Conservation (phyloP, 2,113 vertebrate genomes). For the Neoarius graeffei region DNA sequence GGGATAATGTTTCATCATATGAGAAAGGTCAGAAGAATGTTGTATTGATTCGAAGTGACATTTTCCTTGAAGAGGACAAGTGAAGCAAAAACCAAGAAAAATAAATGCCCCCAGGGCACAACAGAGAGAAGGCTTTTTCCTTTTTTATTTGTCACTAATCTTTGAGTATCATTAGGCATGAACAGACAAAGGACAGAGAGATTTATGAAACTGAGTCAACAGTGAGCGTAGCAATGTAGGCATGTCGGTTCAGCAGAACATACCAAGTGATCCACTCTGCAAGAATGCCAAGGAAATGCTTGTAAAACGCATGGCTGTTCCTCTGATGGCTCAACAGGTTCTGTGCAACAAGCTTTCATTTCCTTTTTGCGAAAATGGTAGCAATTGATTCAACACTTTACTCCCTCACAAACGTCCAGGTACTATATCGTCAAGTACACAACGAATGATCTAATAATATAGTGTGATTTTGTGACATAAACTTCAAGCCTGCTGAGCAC, state of each 20-base stretch:
- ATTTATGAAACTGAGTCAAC: not conserved
- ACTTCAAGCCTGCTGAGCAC: not conserved
- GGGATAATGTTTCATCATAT: not conserved
- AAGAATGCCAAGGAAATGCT: not conserved
- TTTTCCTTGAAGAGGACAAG: not conserved
- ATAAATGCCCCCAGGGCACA: not conserved
- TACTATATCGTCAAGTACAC: not conserved
- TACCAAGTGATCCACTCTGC: not conserved
- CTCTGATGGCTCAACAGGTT: not conserved
- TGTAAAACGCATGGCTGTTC: not conserved
- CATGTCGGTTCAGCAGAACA: not conserved
- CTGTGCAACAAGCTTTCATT: not conserved
- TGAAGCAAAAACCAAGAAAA: not conserved
- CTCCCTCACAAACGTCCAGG: not conserved
- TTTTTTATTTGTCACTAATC: not conserved
- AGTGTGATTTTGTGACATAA: not conserved
- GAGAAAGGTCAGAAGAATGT: not conserved
- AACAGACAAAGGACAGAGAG: not conserved
- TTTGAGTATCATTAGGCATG: not conserved
- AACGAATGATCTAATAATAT: not conserved
- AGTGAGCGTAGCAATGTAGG: not conserved
- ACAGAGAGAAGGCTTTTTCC: not conserved
- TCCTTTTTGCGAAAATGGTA: not conserved
- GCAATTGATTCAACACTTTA: not conserved
- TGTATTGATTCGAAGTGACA: not conserved